phyloP scores from a whole-genome alignment of 2,113 vertebrate genomes.

The human region GRCh38 chr3:106329001-106329500 shows the following conservation, averaged over 20 bases:
- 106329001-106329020: not conserved
- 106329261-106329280: slow-evolving; percentile 2
- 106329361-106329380: not conserved
- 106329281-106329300: not conserved
- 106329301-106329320: not conserved
- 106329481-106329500: no score
- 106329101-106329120: not conserved
- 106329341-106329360: slow-evolving; percentile 23
- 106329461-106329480: no score
- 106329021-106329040: not conserved
- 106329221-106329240: not conserved
- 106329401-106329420: not conserved
- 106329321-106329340: slow-evolving; percentile 15
- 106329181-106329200: not conserved
- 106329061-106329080: not conserved
- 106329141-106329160: not conserved
- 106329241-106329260: not conserved
- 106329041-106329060: not conserved
- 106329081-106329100: not conserved
- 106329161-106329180: not conserved
- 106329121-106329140: not conserved
- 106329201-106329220: not conserved
- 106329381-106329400: not conserved
- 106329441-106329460: not conserved
- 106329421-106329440: not conserved